phyloP scores from a whole-genome alignment of 2,888 invertebrate species.

The Sericinus montela region DNA sequence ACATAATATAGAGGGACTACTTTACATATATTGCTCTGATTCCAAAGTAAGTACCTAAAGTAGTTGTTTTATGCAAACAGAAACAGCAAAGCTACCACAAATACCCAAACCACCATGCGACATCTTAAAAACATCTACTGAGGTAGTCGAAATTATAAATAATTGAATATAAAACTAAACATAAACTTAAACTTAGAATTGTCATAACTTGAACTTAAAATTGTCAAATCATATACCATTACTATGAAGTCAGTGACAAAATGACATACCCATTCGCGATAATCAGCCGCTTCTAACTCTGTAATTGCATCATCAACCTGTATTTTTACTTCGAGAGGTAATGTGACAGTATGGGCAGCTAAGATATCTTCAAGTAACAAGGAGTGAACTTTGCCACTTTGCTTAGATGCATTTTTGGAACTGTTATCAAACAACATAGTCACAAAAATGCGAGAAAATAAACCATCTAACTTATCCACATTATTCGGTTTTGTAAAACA shows the following conservation, averaged over 20 bases:
- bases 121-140: too few relatives aligned
- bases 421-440: conserved; percentile 58
- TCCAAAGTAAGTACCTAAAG: too few relatives aligned
- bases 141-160: too few relatives aligned
- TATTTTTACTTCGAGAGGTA: conserved; percentile 88
- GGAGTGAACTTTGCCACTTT: conserved; percentile 25
- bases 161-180: too few relatives aligned
- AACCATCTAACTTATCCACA: conserved; percentile 81
- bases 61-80: too few relatives aligned
- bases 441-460: conserved; percentile 81
- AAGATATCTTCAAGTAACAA: conserved; percentile 81
- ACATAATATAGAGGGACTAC: too few relatives aligned
- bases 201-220: not conserved
- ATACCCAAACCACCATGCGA: too few relatives aligned
- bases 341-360: conserved; percentile 81
- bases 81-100: too few relatives aligned
- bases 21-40: too few relatives aligned
- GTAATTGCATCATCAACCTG: conserved; percentile 92
- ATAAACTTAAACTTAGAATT: too few relatives aligned
- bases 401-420: conserved; percentile 23
- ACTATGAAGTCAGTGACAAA: conserved; percentile 8
- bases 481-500: conserved; percentile 72
- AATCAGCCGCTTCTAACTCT: conserved; percentile 95
- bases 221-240: not conserved
- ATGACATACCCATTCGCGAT: conserved; percentile 87